Base-by-base conservation (phyloP, 2,888 invertebrate species). In the Aphodius sticticus region DNA sequence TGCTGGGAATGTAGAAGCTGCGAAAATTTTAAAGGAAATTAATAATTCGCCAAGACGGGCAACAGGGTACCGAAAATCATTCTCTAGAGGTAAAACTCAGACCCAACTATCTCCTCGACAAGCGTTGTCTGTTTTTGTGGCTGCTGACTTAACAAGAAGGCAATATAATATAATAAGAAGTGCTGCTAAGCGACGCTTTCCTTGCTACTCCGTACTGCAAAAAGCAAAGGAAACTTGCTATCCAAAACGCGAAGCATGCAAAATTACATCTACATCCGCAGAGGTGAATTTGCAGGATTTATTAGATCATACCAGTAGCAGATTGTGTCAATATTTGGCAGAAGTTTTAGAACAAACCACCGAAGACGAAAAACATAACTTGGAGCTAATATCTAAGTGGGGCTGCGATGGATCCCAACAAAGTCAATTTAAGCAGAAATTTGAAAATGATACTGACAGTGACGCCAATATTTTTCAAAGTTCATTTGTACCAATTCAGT, bases 141-240 rank as follows among this genome's bases (percentile, higher is more conserved):
- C 83, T 79, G 83, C 80, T 15, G 80, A 82, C 76, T 69, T 84
- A 6, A 81, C 81, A 16, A 77, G 81, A 74, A 79, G 80, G 69
- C 84, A 85, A 80, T 84, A 84, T 37, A 80, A 83, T 78, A 78
- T 83, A 26, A 76, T 81, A 72, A 74, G 80, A 69, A 69, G 16
- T 69, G 69, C 76, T 70, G 77, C 36, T 71, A 82, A 83, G 79
- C 79, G 75, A 70, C 75, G 71, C 80, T 81, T 77, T 75, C 83
- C 81, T 12, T 81, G 83, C 74, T 84, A 84, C 72, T 76, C 76
- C 35, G 16, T 81, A 37, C 16, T 84, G 38, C 76, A 81, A 69
- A 80, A 80, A 77, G 81, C 74, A 74, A 84, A 84, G 79, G 79
- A 77, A 76, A 77, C 82, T 69, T 83, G 83, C 77, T 83, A 84